Evolutionary conservation across 2,113 vertebrate genomes (phyloP).

Genomic region (Pan troglodytes): NHGRI_mPanTro3-v2.1_pri NC_072417.2:38992501-38993000

Average conservation of each 20-base stretch:
- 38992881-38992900: not conserved
- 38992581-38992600: conserved; percentile 40
- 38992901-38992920: not conserved
- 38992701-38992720: conserved; percentile 39
- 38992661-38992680: not conserved
- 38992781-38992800: conserved; percentile 26
- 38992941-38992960: conserved; percentile 31
- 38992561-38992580: not conserved
- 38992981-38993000: not conserved
- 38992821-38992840: conserved; percentile 12
- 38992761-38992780: conserved; percentile 30
- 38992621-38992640: not conserved
- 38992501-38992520: conserved; percentile 35
- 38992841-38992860: conserved; percentile 46
- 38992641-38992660: not conserved
- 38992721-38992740: conserved; percentile 11
- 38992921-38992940: not conserved
- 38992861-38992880: conserved; percentile 10
- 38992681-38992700: conserved; percentile 54
- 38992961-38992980: not conserved
- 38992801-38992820: conserved; percentile 32
- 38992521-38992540: conserved; percentile 20
- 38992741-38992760: conserved; percentile 34
- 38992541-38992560: not conserved
- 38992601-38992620: conserved; percentile 31